Conservation (phyloP, 2,113 vertebrate genomes). For the Plectropomus leopardus region DNA sequence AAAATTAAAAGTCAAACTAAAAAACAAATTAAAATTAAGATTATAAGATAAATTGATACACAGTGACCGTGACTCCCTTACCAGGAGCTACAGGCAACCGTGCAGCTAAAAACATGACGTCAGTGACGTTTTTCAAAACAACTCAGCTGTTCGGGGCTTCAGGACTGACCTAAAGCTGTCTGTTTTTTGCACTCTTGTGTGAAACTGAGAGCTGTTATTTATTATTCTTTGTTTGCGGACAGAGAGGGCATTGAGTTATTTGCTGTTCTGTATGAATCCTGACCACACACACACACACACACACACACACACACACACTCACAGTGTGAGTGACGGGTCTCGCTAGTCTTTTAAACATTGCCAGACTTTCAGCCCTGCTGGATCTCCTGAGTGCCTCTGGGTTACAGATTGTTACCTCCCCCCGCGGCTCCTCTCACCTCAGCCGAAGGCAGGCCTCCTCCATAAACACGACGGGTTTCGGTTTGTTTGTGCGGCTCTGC, state of each 20-base stretch:
- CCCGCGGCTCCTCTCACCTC: conserved; percentile 46
- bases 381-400: conserved; percentile 27
- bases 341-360: conserved; percentile 52
- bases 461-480: conserved; percentile 47
- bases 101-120: too few relatives aligned
- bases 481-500: conserved; percentile 55
- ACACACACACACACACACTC: conserved; percentile 14
- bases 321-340: conserved; percentile 50
- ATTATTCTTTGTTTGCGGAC: conserved; percentile 11
- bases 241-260: conserved; percentile 11
- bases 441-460: conserved; percentile 30
- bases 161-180: conserved; percentile 1
- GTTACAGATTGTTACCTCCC: conserved; percentile 23
- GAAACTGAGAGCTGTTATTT: conserved; percentile 27
- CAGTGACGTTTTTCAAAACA: too few relatives aligned
- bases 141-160: too few relatives aligned
- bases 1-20: too few relatives aligned
- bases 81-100: too few relatives aligned
- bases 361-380: conserved; percentile 40
- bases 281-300: conserved; percentile 43
- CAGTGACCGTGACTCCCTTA: too few relatives aligned
- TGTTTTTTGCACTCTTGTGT: conserved; percentile 13
- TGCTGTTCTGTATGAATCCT: conserved; percentile 25
- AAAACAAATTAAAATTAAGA: too few relatives aligned
- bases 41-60: too few relatives aligned